Conservation (phyloP, 2,888 invertebrate species). For the Bhutanitis thaidina region DNA sequence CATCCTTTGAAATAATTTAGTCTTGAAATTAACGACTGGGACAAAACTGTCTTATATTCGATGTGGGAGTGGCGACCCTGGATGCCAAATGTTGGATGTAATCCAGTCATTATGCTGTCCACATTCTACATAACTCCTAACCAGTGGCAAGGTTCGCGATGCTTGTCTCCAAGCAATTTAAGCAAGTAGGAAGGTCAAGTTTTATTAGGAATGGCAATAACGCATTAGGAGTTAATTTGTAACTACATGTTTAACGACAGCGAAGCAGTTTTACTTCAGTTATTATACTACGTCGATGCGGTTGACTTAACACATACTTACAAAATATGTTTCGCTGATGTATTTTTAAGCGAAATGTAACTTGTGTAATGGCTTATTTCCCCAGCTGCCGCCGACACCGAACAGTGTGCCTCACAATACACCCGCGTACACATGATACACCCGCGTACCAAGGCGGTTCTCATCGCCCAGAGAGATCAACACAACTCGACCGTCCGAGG, state of each 20-base stretch:
- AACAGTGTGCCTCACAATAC: no score
- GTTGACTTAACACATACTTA: conserved; percentile 1
- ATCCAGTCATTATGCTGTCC: conserved; percentile 42
- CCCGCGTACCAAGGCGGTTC: no score
- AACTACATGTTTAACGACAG: conserved; percentile 13
- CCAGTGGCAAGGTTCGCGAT: conserved; percentile 36
- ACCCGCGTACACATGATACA: no score
- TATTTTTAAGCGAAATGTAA: no score
- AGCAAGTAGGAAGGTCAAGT: conserved; percentile 58
- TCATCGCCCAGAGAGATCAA: no score
- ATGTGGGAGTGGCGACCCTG: conserved; percentile 49
- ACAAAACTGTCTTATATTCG: conserved; percentile 23
- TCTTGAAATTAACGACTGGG: conserved; percentile 28
- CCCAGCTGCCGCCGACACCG: no score
- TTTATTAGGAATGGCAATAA: conserved; percentile 39
- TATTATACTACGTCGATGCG: background rate
- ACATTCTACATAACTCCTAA: conserved; percentile 35
- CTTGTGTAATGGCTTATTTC: no score
- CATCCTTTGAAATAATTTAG: conserved; percentile 9
- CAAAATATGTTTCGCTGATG: no score
- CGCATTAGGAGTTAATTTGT: conserved; percentile 22
- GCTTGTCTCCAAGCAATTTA: conserved; percentile 55
- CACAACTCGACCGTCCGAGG: no score
- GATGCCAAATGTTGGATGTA: conserved; percentile 51
- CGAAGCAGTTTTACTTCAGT: conserved; percentile 23